phyloP scores from a whole-genome alignment of 2,888 invertebrate species.

The Hypercompe scribonia region DNA sequence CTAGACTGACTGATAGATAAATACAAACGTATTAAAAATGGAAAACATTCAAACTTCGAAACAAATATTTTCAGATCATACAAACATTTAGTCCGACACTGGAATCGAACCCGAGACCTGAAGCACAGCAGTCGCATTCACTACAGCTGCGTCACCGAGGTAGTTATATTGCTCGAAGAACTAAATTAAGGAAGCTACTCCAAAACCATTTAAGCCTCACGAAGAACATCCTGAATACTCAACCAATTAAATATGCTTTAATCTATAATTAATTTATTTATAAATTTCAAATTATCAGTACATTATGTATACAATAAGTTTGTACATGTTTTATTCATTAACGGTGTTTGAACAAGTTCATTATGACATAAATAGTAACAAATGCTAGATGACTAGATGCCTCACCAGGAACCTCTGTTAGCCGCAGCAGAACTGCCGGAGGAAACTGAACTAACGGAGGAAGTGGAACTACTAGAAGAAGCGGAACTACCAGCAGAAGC shows the following conservation, averaged over 20 bases:
- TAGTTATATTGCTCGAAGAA: too few species aligned
- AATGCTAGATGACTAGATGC: conserved; percentile 9
- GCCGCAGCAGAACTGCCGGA: background rate
- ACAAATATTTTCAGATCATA: too few species aligned
- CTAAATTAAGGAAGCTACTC: too few species aligned
- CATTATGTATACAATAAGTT: background rate
- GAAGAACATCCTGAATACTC: background rate
- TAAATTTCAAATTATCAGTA: background rate
- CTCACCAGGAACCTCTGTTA: conserved; percentile 8
- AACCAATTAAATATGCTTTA: background rate
- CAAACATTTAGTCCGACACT: too few species aligned
- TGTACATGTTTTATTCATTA: background rate
- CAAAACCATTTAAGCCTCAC: too few species aligned
- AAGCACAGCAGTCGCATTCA: too few species aligned
- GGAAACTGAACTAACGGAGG: background rate
- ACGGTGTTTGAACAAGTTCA: background rate
- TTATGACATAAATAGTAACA: background rate
- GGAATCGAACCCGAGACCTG: too few species aligned
- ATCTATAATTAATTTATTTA: background rate
- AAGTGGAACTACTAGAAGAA: background rate
- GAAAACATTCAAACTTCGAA: too few species aligned
- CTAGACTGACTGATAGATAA: too few species aligned
- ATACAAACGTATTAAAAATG: too few species aligned
- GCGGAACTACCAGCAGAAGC: background rate
- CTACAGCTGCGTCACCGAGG: too few species aligned